Conservation (phyloP, 1,140 invertebrate species). For the Lepidurus arcticus region DNA sequence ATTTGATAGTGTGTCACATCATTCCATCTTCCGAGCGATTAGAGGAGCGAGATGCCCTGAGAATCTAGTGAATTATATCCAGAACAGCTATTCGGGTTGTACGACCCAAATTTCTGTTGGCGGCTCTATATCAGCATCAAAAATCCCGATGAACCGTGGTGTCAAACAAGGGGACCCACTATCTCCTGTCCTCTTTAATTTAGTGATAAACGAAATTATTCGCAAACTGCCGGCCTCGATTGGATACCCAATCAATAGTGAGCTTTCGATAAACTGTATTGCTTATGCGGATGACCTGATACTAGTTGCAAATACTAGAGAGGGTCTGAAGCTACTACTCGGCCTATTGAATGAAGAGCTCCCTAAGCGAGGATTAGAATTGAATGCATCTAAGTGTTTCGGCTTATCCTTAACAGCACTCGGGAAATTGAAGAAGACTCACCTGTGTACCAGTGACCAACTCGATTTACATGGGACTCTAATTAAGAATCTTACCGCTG, state of each 20-base stretch:
- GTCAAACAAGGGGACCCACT: not conserved
- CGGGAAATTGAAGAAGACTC: not conserved
- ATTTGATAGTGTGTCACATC: not conserved
- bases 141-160: not conserved
- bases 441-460: not conserved
- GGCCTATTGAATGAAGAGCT: not conserved
- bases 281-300: constrained; percentile 39
- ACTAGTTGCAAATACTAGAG: not conserved
- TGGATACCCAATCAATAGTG: not conserved
- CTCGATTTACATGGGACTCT: no score
- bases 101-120: not conserved
- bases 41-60: not conserved
- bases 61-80: not conserved
- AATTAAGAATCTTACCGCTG: not conserved
- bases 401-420: not conserved
- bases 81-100: not conserved
- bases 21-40: not conserved
- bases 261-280: not conserved
- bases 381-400: not conserved
- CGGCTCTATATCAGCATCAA: no score
- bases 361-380: constrained; percentile 39
- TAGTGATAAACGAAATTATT: not conserved
- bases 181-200: not conserved
- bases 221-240: not conserved
- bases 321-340: not conserved